A percentile compares a stretch with the other conserved stretches of the same genome.
phyloP scores from a whole-genome alignment of 2,113 vertebrate species.

The Emydocephalus ijimae region DNA sequence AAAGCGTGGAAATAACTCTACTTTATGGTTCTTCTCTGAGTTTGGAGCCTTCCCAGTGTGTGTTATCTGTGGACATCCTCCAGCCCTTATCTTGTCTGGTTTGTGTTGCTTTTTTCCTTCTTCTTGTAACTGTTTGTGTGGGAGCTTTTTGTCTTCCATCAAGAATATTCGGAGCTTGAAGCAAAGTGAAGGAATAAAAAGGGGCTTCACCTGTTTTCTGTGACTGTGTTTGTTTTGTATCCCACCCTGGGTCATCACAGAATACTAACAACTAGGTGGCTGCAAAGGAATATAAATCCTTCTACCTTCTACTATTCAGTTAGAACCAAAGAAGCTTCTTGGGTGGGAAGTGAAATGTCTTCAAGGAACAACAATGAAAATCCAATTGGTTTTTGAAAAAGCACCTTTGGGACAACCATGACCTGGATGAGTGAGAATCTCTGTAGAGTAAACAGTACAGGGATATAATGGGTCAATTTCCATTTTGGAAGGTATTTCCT shows the following conservation, averaged over 20 bases:
- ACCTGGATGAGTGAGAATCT: neutral
- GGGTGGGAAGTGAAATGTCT: neutral
- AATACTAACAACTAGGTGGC: neutral
- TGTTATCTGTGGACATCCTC: too few relatives aligned
- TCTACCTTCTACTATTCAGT: neutral
- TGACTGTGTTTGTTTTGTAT: too few relatives aligned
- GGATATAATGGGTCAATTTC: neutral
- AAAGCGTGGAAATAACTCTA: too few relatives aligned
- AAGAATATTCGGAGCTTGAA: too few relatives aligned
- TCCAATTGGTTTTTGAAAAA: neutral
- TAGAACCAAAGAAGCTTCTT: neutral
- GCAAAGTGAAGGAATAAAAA: too few relatives aligned
- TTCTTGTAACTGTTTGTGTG: too few relatives aligned
- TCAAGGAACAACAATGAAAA: neutral
- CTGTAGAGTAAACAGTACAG: neutral
- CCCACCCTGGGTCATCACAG: neutral
- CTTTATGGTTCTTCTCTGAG: too few relatives aligned
- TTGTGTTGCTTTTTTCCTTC: too few relatives aligned
- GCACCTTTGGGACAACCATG: neutral
- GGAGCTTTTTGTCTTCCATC: too few relatives aligned
- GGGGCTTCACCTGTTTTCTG: too few relatives aligned
- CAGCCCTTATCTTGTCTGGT: too few relatives aligned
- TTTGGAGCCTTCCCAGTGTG: too few relatives aligned
- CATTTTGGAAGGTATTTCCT: neutral
- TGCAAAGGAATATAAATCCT: neutral